Evolutionary conservation across 2,113 vertebrate species (phyloP).

Genomic region (Copsychus sechellarum): DNA sequence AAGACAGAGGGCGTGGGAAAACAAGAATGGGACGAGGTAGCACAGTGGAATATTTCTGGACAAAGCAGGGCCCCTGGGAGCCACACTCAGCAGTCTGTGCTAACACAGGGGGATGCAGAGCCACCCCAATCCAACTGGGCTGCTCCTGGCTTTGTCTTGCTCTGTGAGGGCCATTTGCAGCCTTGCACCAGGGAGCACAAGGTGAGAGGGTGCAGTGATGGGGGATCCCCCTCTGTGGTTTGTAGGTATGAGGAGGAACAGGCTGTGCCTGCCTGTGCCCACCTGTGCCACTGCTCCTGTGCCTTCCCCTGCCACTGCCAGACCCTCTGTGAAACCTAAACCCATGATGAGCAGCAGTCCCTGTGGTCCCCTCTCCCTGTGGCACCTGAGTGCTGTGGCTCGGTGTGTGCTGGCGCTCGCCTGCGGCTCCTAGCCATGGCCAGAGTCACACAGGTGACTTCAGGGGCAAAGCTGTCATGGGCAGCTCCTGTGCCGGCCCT

Average conservation of each 20-base stretch:
- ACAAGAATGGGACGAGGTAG: background rate
- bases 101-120: background rate
- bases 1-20: slow-evolving; percentile 14
- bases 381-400: background rate
- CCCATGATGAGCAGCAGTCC: background rate
- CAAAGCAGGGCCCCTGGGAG: background rate
- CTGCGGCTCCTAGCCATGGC: background rate
- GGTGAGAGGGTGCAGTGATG: background rate
- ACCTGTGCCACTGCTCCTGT: background rate
- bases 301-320: background rate
- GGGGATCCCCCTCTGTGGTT: background rate
- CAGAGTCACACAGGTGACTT: background rate
- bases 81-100: background rate
- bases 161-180: background rate
- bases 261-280: background rate
- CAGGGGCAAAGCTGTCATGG: too few relatives aligned
- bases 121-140: accelerated
- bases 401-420: accelerated
- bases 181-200: background rate
- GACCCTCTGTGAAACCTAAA: accelerated
- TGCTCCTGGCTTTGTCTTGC: background rate
- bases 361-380: accelerated
- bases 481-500: background rate
- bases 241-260: background rate
- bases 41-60: background rate